Evolutionary conservation across 1,140 invertebrate species (phyloP), one percentile per base, ranked within the genome.

Genomic region (Kradibia gibbosae): DNA sequence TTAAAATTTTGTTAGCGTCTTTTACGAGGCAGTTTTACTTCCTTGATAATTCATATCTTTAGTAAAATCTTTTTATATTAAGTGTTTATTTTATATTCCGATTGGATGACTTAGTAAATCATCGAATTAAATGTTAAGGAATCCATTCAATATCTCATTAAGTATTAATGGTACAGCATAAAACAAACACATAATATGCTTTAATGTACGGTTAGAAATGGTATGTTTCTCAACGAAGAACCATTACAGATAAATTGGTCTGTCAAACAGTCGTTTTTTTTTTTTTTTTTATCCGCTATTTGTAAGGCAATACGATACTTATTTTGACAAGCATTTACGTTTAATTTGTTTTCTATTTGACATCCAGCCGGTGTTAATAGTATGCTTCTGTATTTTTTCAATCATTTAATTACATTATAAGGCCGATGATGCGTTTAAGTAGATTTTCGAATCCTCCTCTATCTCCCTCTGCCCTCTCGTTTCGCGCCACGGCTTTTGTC

Each of bases 21-120:
- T 65, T 65, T 65, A 65, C 31, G 60, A 36, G 60, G 31, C 28
- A 0, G 31, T 67, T 67, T 67, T 39, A 67, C 34, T 67, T 22
- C 4, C 36, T 39, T 22, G 34, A 39, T 39, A 67, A 67, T 67
- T 28, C 62, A 39, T 39, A 65, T 39, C 22, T 67, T 67, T 39
- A 22, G 20, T 67, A 0, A n/a, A 67, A 67, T 67, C 34, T 39
- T 67, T 67, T 10, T 1, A n/a, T 39, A 67, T 67, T n/a, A 39
- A 39, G 1, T 34, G 7, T 67, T 67, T 39, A n/a, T 67, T 0
- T 4, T 1, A 31, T 60, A 8, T 0, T 8, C 20, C 62, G 7
- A 22, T 67, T 39, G 0, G n/a, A 36, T 39, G 34, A 67, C 36
- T 36, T 20, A 20, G 31, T 65, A 34, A 36, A 15, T 65, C 31